Evolutionary conservation across 2,797 vertebrate species (phyloP).

Genomic region (Catamblyrhynchus diadema): DNA sequence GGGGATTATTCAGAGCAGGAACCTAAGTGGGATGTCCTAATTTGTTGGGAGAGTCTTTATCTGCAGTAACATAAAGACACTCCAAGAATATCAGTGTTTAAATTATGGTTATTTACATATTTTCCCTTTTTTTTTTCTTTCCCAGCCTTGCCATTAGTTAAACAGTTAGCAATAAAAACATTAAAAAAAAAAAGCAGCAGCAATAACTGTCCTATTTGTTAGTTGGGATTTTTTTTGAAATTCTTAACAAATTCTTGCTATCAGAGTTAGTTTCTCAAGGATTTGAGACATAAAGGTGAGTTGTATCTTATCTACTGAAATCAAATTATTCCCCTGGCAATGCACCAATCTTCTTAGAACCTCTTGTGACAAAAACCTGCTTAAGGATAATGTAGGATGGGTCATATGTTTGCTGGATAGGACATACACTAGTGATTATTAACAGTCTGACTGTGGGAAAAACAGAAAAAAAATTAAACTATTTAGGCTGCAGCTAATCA

Average conservation of each 20-base stretch:
- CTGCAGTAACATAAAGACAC: not conserved
- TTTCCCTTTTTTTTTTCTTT: not conserved
- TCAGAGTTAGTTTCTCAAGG: not conserved
- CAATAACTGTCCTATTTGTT: not conserved
- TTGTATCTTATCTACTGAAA: not conserved
- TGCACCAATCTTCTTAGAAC: not conserved
- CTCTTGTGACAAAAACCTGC: not conserved
- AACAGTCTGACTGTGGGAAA: not conserved
- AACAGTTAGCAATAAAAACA: not conserved
- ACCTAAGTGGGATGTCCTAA: not conserved
- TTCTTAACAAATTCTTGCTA: not conserved
- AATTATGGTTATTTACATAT: not conserved
- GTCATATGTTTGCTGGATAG: not conserved
- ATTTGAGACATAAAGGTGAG: not conserved
- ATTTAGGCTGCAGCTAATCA: not conserved
- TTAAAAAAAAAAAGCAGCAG: not conserved
- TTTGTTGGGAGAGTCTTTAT: not conserved
- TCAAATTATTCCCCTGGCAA: not conserved
- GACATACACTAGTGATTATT: not conserved
- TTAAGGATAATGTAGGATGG: not conserved
- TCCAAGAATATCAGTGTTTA: not conserved
- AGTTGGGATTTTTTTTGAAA: accelerated
- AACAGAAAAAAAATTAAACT: not conserved
- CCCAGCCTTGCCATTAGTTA: not conserved
- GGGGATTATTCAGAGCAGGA: not conserved